Conservation (phyloP, 2,797 vertebrate genomes). For the Amniataba percoides region DNA sequence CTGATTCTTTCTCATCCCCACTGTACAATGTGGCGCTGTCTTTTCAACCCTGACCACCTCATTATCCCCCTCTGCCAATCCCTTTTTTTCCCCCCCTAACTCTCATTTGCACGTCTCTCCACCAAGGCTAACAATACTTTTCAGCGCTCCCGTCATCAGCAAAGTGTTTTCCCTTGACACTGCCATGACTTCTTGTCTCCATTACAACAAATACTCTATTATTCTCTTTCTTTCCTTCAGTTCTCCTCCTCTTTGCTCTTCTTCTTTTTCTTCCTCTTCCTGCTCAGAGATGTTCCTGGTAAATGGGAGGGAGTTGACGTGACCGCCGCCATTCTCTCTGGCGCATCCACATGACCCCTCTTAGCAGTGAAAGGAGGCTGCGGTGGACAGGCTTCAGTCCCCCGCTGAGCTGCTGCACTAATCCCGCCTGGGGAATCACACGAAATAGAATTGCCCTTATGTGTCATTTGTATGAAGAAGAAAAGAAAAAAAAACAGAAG, state of each 20-base stretch:
- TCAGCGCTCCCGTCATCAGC: slow-evolving; percentile 59
- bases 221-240: slow-evolving; percentile 39
- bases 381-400: slow-evolving; percentile 50
- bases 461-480: slow-evolving; percentile 45
- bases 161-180: slow-evolving; percentile 62
- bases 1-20: slow-evolving; percentile 42
- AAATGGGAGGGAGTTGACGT: slow-evolving; percentile 32
- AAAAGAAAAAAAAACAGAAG: slow-evolving; percentile 8
- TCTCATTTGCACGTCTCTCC: slow-evolving; percentile 57
- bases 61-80: slow-evolving; percentile 40
- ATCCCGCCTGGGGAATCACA: slow-evolving; percentile 52
- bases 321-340: slow-evolving; percentile 29
- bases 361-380: slow-evolving; percentile 35
- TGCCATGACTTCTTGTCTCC: slow-evolving; percentile 54
- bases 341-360: slow-evolving; percentile 26
- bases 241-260: slow-evolving; percentile 2
- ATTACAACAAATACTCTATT: slow-evolving; percentile 59
- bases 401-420: slow-evolving; percentile 45
- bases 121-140: slow-evolving; percentile 52
- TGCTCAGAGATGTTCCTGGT: slow-evolving; percentile 52
- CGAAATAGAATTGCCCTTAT: slow-evolving; percentile 54
- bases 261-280: slow-evolving; percentile 19
- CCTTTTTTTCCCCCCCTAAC: not conserved
- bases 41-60: slow-evolving; percentile 63
- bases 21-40: slow-evolving; percentile 33